Evolutionary conservation across 2,888 invertebrate species (phyloP).

Genomic region (Epiblema foenella): DNA sequence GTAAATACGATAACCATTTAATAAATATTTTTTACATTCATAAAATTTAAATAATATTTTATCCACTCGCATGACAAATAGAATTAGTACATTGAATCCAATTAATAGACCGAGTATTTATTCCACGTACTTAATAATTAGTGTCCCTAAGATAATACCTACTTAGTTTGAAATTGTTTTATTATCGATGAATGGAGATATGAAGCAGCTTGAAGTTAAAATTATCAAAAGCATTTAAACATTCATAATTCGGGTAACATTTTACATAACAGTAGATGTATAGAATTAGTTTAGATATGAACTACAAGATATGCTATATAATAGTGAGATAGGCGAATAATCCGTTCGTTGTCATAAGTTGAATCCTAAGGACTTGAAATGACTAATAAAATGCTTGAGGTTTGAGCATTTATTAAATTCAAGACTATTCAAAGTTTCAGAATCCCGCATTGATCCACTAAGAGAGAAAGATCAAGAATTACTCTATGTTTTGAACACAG

Average conservation of each 20-base stretch:
- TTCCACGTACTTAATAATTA: background rate
- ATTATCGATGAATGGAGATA: slow-evolving; percentile 8
- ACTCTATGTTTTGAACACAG: slow-evolving; percentile 71
- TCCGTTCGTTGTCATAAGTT: slow-evolving; percentile 69
- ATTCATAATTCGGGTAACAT: slow-evolving; percentile 49
- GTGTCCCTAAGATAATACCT: slow-evolving; percentile 2
- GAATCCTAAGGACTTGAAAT: slow-evolving; percentile 66
- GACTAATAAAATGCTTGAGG: slow-evolving; percentile 62
- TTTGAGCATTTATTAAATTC: slow-evolving; percentile 58
- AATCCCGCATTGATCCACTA: slow-evolving; percentile 59
- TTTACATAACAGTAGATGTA: slow-evolving; percentile 46
- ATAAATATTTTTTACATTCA: slow-evolving; percentile 36
- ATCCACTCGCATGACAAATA: slow-evolving; percentile 25
- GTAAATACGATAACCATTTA: slow-evolving; percentile 36
- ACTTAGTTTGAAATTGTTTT: slow-evolving; percentile 4
- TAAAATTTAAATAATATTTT: slow-evolving; percentile 46
- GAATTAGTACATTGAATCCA: background rate
- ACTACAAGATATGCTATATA: slow-evolving; percentile 79
- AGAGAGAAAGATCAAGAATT: slow-evolving; percentile 65
- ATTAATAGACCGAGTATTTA: background rate
- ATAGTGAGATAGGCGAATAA: slow-evolving; percentile 64
- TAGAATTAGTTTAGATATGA: slow-evolving; percentile 67
- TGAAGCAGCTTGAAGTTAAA: slow-evolving; percentile 35
- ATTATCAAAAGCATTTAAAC: slow-evolving; percentile 40
- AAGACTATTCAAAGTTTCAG: slow-evolving; percentile 34